Conservation (phyloP, 1,140 invertebrate species). For the Papilio xuthus region DNA sequence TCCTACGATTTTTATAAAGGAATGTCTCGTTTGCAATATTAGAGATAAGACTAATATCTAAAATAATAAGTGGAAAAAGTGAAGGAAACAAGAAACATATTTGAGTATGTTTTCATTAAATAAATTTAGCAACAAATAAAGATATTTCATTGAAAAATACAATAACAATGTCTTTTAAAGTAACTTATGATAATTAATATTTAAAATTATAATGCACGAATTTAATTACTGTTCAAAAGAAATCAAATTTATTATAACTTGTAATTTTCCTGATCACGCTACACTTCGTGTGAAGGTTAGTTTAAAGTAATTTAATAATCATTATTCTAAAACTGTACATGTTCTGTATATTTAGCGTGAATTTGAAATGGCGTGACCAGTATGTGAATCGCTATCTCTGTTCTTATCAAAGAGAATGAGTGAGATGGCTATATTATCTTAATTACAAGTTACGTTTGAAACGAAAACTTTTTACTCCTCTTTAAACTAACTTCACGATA, state of each 20-base stretch:
- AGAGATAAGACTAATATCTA: not conserved
- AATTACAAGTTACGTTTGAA: not conserved
- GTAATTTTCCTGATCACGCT: not conserved
- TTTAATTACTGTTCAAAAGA: not conserved
- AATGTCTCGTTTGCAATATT: not conserved
- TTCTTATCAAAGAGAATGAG: not conserved
- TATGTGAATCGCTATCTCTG: not conserved
- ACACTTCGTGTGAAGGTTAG: not conserved
- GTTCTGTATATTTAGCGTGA: not conserved
- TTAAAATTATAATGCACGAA: not conserved
- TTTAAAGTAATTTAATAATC: conserved; percentile 8
- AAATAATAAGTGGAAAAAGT: not conserved
- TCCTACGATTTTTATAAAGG: not conserved
- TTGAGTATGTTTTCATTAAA: not conserved
- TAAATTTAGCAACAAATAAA: not conserved
- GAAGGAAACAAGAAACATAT: not conserved
- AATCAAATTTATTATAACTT: not conserved
- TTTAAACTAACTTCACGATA: too few relatives aligned
- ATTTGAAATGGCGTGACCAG: not conserved
- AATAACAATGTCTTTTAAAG: too few relatives aligned
- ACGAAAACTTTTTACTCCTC: not conserved
- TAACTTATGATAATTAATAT: too few relatives aligned
- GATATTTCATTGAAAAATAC: not conserved
- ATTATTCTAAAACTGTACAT: not conserved
- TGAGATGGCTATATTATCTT: not conserved